A percentile compares a stretch with the other conserved stretches of the same genome.
These are phyloP conservation scores for Myopa testacea DNA, from an alignment of 2,888 invertebrate genomes.

Conservation along the genomic window DNA sequence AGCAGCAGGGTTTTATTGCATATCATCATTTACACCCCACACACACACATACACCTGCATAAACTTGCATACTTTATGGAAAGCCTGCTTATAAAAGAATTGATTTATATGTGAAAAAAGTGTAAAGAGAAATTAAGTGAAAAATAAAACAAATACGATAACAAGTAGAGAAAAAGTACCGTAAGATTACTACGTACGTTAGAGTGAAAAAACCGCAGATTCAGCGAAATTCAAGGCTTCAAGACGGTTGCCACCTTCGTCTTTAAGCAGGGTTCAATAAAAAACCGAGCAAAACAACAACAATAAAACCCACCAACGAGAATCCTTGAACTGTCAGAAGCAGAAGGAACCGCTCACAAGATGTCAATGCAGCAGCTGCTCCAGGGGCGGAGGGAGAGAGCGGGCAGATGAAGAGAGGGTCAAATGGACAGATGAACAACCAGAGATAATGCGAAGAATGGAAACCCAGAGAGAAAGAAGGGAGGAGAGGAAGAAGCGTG, in stretches of 20 bases:
- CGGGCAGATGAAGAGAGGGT: too few species aligned
- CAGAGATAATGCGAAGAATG: neutral
- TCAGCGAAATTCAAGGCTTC: constrained; percentile 2
- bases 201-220: neutral
- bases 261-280: neutral
- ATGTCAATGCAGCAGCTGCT: neutral
- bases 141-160: constrained; percentile 1
- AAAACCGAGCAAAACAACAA: neutral
- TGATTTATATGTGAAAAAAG: neutral
- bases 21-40: constrained; percentile 35
- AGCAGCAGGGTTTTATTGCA: constrained; percentile 30
- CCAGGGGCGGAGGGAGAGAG: too few species aligned
- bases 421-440: neutral
- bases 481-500: neutral
- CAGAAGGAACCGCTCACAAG: neutral
- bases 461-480: too few species aligned
- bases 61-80: neutral
- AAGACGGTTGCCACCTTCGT: constrained; percentile 21
- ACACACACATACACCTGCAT: neutral
- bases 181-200: neutral
- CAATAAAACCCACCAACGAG: neutral
- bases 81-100: constrained; percentile 14
- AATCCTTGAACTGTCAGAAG: constrained; percentile 19
- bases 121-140: neutral
- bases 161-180: constrained; percentile 12